These are phyloP conservation scores for Onychorhynchus coronatus DNA, from an alignment of 2,113 vertebrate genomes.

Conservation along the genomic window DNA sequence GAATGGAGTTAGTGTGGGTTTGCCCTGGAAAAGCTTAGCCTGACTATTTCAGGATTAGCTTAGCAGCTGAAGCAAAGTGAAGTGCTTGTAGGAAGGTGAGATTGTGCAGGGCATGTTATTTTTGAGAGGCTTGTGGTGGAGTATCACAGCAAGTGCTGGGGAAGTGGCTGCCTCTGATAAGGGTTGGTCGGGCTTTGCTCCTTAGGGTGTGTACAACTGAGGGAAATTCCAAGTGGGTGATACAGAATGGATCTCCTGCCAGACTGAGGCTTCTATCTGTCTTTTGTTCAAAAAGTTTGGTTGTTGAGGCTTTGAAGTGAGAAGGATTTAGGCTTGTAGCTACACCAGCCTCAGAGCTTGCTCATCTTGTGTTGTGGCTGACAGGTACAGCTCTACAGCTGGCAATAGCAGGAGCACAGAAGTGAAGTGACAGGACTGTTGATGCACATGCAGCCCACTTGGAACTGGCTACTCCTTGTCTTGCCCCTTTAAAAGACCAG, in stretches of 20 bases:
- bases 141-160: neutral
- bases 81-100: conserved; percentile 10
- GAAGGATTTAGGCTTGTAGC: neutral
- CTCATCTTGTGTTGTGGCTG: neutral
- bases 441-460: neutral
- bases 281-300: neutral
- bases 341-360: neutral
- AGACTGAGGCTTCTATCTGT: neutral
- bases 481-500: neutral
- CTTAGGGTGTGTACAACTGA: neutral
- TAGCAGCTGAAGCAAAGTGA: neutral
- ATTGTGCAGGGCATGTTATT: conserved; percentile 22
- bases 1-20: neutral
- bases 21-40: neutral
- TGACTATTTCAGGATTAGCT: neutral
- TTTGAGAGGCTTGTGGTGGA: neutral
- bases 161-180: neutral
- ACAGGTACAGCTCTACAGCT: neutral
- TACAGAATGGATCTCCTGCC: neutral
- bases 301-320: neutral
- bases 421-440: neutral
- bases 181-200: neutral
- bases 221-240: neutral
- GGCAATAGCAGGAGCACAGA: neutral
- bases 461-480: neutral